A percentile compares a stretch with the other conserved stretches of the same genome.
Evolutionary conservation across 2,113 vertebrate genomes (phyloP).

Genomic region (Procavia capensis): DNA sequence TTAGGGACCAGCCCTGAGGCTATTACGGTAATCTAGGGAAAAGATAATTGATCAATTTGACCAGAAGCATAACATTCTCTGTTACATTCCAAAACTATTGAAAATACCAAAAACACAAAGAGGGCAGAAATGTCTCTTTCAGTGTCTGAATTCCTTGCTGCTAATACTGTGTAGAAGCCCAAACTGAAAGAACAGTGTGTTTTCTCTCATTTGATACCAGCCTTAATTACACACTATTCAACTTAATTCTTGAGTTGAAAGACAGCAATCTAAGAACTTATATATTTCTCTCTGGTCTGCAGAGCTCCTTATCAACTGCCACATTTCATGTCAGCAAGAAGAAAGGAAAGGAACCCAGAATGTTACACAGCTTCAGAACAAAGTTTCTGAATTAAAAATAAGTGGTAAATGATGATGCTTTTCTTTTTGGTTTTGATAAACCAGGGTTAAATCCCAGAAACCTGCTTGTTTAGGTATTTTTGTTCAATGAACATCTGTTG

Average conservation of each 20-base stretch:
- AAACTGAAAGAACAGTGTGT: not conserved
- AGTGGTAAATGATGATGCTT: not conserved
- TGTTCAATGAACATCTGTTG: not conserved
- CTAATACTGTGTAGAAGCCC: not conserved
- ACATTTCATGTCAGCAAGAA: not conserved
- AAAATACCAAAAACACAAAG: not conserved
- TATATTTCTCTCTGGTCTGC: not conserved
- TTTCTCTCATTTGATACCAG: not conserved
- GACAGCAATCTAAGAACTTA: not conserved
- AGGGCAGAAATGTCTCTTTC: not conserved
- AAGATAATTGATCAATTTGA: not conserved
- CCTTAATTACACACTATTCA: not conserved
- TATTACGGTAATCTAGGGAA: not conserved
- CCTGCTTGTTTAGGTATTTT: not conserved
- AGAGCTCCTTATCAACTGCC: not conserved
- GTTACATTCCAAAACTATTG: not conserved
- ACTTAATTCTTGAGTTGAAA: not conserved
- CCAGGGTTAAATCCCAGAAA: not conserved
- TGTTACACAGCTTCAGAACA: not conserved
- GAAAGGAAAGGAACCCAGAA: not conserved
- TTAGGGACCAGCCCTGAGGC: not conserved
- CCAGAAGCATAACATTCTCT: not conserved
- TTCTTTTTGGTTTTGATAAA: not conserved
- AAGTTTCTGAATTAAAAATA: slow-evolving; percentile 22
- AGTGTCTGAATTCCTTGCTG: not conserved